phyloP scores from a whole-genome alignment of 2,797 vertebrate species.

The Rhinella marina region DNA sequence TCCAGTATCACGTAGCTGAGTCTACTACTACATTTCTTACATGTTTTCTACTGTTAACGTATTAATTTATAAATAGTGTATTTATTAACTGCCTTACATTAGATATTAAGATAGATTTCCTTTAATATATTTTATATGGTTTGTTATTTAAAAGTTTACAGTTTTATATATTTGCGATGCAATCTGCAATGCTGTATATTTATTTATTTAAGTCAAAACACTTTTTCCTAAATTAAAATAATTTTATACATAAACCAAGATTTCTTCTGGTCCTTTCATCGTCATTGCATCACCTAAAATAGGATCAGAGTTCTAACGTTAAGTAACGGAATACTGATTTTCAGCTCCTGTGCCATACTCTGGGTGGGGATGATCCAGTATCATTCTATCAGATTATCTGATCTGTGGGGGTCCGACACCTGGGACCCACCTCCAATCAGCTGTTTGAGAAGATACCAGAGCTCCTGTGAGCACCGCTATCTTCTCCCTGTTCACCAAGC shows the following conservation, averaged over 20 bases:
- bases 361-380: not conserved
- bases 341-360: not conserved
- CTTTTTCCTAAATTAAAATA: slow-evolving; percentile 49
- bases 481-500: too few species aligned
- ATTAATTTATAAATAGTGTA: not conserved
- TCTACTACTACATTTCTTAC: not conserved
- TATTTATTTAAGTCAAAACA: slow-evolving; percentile 55
- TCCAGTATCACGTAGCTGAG: not conserved
- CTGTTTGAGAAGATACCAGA: too few species aligned
- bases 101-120: not conserved
- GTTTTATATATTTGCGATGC: slow-evolving; percentile 16
- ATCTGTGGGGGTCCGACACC: too few species aligned
- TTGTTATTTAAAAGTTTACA: slow-evolving; percentile 32
- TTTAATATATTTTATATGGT: not conserved
- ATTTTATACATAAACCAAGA: slow-evolving; percentile 28
- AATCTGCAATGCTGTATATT: slow-evolving; percentile 37
- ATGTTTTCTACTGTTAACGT: not conserved
- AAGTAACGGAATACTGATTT: too few species aligned
- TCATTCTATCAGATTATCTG: not conserved
- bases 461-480: too few species aligned
- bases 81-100: slow-evolving; percentile 1
- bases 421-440: too few species aligned
- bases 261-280: not conserved
- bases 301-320: too few species aligned
- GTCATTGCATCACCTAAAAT: not conserved